Conservation (phyloP, 2,888 invertebrate species). For the Stenoptilia bipunctidactyla region DNA sequence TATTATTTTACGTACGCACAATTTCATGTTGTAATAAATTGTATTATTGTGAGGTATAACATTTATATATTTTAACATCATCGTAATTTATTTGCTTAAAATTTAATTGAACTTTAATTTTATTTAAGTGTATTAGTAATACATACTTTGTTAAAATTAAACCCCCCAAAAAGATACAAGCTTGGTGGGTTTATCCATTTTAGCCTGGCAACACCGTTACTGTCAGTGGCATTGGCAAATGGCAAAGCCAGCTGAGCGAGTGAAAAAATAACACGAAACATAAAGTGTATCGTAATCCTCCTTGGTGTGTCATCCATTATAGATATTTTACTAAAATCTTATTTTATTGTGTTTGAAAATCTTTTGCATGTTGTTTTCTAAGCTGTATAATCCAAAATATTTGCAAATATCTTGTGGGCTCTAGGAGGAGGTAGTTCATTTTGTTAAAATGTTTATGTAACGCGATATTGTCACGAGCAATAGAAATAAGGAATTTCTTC, state of each 20-base stretch:
- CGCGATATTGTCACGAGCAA: constrained; percentile 50
- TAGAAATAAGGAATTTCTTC: constrained; percentile 49
- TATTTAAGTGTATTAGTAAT: too few relatives aligned
- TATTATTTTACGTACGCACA: too few relatives aligned
- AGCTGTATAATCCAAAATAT: too few relatives aligned
- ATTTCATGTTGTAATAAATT: too few relatives aligned
- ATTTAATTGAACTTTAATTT: too few relatives aligned
- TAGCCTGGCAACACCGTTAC: constrained; percentile 41
- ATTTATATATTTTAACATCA: too few relatives aligned
- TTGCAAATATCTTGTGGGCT: constrained; percentile 18
- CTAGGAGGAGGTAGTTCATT: constrained; percentile 28
- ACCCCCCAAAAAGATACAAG: too few relatives aligned
- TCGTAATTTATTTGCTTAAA: too few relatives aligned
- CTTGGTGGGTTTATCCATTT: too few relatives aligned
- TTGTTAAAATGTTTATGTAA: constrained; percentile 67
- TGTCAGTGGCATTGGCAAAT: constrained; percentile 35
- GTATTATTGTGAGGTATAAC: too few relatives aligned
- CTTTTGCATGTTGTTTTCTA: constrained; percentile 17
- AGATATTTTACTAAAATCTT: constrained; percentile 34
- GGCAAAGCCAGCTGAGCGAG: constrained; percentile 50
- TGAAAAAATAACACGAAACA: constrained; percentile 49
- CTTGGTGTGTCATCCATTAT: constrained; percentile 63
- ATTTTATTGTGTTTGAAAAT: constrained; percentile 37
- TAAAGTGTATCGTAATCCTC: constrained; percentile 40
- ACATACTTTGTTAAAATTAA: too few relatives aligned